phyloP scores from a whole-genome alignment of 2,113 vertebrate genomes.

The Xerus inauris region DNA sequence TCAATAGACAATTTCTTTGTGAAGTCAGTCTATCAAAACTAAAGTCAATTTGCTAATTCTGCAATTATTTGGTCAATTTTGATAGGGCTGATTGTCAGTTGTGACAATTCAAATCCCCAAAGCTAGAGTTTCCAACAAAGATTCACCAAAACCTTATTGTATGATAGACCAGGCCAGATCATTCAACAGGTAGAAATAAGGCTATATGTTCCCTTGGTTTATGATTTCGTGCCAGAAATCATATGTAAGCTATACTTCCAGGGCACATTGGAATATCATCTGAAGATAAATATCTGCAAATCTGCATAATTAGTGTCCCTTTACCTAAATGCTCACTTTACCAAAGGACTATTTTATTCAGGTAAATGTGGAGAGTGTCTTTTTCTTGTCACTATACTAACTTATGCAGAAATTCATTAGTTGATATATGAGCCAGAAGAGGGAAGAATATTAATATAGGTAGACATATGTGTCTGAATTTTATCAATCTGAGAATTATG shows the following conservation, averaged over 20 bases:
- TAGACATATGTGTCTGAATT: background rate
- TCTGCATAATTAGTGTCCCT: background rate
- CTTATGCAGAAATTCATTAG: background rate
- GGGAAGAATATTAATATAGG: background rate
- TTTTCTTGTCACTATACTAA: background rate
- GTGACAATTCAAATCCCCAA: background rate
- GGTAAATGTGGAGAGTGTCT: background rate
- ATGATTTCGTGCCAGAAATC: background rate
- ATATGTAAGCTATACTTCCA: background rate
- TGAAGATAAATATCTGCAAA: background rate
- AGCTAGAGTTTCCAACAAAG: background rate
- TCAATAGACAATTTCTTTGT: background rate
- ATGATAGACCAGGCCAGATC: background rate
- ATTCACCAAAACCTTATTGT: background rate
- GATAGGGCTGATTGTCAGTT: background rate
- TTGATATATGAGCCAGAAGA: background rate
- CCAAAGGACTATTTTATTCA: background rate
- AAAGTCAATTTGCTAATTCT: background rate
- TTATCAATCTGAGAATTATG: background rate
- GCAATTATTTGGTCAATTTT: background rate
- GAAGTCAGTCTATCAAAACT: background rate
- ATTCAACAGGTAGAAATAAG: background rate
- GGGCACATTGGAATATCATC: background rate
- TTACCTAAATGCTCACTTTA: background rate
- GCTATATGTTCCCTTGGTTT: background rate